Percentiles rank a stretch among this genome's conserved stretches.
Evolutionary conservation across 2,888 invertebrate genomes (phyloP).

Genomic region (Diadromus collaris): DNA sequence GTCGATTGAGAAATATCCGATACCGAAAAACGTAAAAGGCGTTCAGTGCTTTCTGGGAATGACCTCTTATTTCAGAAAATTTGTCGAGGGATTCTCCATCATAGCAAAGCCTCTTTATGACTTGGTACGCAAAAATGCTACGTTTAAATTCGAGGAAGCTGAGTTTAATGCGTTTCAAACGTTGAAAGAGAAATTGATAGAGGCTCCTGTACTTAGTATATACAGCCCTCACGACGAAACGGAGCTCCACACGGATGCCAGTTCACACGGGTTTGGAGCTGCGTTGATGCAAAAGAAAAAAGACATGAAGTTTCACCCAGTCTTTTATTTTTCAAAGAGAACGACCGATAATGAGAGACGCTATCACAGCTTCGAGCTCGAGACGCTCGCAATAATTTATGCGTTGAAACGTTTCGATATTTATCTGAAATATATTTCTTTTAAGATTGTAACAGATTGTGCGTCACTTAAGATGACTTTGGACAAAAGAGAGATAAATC

Average conservation of each 20-base stretch:
- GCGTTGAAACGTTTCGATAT: slow-evolving; percentile 65
- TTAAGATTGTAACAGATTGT: slow-evolving; percentile 71
- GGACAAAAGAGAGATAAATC: slow-evolving; percentile 70
- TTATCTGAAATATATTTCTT: slow-evolving; percentile 66
- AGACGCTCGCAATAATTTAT: slow-evolving; percentile 64
- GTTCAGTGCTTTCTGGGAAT: slow-evolving; percentile 69
- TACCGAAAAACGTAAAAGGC: slow-evolving; percentile 61
- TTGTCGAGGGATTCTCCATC: slow-evolving; percentile 62
- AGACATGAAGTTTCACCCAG: slow-evolving; percentile 67
- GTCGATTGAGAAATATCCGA: slow-evolving; percentile 65
- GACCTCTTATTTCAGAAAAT: slow-evolving; percentile 67
- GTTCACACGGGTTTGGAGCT: slow-evolving; percentile 69
- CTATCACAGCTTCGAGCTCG: slow-evolving; percentile 73
- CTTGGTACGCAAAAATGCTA: slow-evolving; percentile 60
- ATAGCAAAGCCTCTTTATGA: slow-evolving; percentile 71
- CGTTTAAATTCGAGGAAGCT: slow-evolving; percentile 66
- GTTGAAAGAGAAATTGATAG: slow-evolving; percentile 60
- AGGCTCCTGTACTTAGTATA: slow-evolving; percentile 66
- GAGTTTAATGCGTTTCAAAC: slow-evolving; percentile 64
- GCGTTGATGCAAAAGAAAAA: slow-evolving; percentile 71
- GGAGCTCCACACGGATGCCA: slow-evolving; percentile 75
- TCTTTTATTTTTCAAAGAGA: slow-evolving; percentile 72
- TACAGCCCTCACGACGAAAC: slow-evolving; percentile 70
- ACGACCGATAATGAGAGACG: slow-evolving; percentile 67
- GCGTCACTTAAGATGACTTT: slow-evolving; percentile 66